Base-by-base conservation (phyloP, 1,140 invertebrate genomes). In the Thrips palmi region DNA sequence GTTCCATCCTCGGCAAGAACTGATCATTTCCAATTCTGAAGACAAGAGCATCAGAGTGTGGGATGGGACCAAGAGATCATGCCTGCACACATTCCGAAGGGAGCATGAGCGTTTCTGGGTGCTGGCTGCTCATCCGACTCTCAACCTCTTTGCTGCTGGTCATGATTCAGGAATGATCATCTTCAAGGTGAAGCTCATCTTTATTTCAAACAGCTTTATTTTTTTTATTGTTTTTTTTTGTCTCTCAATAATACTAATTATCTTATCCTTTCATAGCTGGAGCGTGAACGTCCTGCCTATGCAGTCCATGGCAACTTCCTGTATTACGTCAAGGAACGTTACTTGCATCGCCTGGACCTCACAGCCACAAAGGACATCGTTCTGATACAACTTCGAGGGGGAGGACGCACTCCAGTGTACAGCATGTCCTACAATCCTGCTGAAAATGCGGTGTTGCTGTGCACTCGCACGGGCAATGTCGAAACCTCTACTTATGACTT, bases 31-130 rank as follows among this genome's bases (percentile, higher is more conserved):
- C 20, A 97, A 98, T 59, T 86, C 89, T 29, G 96, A 99, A 56
- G 96, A 99, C 59, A 94, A 91, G 57, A 92, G 83, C 51, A 96
- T 99, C 47, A 64, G 93, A 4, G 87, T 99, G 1, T 99, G 96
- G 96, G 94, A 98, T 57, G 88, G 97, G 81, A 83, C 83, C 11
- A 98, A 98, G 60, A 67, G 93, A 23, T 87, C 84, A n/a, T 96
- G 89, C 52, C 59, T 99, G 8, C 82, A 97, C 49, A 96, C 92
- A 3, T 96, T 94, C 62, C 63, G 87, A 8, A 68, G 93, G 34
- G 94, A 99, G 54, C 77, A 96, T 56, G 94, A 98, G 49, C 65
- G 91, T 50, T 81, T 80, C 52, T 81, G 77, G 77, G 41, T 97
- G 1, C 62, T 99, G 31, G 74, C 80, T 3, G 77, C 86, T 0